Evolutionary conservation across 2,888 invertebrate species (phyloP).

Genomic region (Oscheius sp.): DNA sequence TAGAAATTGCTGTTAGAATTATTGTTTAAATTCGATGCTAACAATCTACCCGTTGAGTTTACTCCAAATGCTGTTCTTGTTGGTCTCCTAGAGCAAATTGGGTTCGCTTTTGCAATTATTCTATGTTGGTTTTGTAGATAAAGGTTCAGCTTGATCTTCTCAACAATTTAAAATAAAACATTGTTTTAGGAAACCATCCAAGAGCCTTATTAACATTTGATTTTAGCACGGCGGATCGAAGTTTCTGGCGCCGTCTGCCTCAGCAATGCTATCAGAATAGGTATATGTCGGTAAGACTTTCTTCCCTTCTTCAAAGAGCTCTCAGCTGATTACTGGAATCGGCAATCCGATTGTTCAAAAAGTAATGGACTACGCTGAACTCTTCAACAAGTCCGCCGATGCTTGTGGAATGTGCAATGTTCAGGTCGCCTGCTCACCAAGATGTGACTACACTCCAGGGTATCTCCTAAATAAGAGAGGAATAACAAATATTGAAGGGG

Average conservation of each 20-base stretch:
- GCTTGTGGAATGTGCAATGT: constrained; percentile 68
- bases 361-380: constrained; percentile 64
- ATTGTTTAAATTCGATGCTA: background rate
- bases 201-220: background rate
- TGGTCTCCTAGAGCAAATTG: too few relatives aligned
- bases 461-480: constrained; percentile 10
- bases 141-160: too few relatives aligned
- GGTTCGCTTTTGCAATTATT: too few relatives aligned
- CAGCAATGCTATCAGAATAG: constrained; percentile 62
- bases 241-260: constrained; percentile 61
- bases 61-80: too few relatives aligned
- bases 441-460: constrained; percentile 54
- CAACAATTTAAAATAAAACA: too few relatives aligned
- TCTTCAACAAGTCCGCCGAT: constrained; percentile 63
- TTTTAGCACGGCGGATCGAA: constrained; percentile 61
- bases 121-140: too few relatives aligned
- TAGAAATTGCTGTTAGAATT: too few relatives aligned
- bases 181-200: too few relatives aligned
- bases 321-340: constrained; percentile 61
- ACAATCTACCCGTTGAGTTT: too few relatives aligned
- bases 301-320: background rate
- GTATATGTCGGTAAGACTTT: constrained; percentile 58
- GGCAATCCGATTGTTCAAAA: constrained; percentile 65
- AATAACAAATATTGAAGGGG: constrained; percentile 40
- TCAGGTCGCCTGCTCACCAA: constrained; percentile 54